Evolutionary conservation across 2,113 vertebrate genomes (phyloP).

Genomic region (Perca schrenkii): DNA sequence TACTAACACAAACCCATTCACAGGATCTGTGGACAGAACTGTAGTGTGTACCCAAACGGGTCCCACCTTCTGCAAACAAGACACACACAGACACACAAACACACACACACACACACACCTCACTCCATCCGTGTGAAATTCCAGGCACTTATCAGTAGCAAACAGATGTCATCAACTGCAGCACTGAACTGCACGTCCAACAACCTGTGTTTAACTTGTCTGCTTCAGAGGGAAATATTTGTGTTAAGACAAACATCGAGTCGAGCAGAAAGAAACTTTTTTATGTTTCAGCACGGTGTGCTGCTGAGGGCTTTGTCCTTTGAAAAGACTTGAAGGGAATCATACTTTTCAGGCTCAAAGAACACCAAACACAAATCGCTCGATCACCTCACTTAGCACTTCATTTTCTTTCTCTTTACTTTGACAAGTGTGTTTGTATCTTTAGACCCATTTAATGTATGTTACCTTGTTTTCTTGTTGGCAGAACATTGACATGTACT

Average conservation of each 20-base stretch:
- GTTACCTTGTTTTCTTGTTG: slow-evolving; percentile 24
- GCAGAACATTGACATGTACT: slow-evolving; percentile 29
- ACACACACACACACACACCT: slow-evolving; percentile 44
- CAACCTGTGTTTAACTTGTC: slow-evolving; percentile 17
- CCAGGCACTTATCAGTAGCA: slow-evolving; percentile 53
- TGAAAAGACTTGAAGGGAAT: slow-evolving; percentile 10
- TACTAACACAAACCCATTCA: slow-evolving; percentile 30
- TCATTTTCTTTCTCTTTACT: neutral
- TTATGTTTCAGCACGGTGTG: slow-evolving; percentile 1
- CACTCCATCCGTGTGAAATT: slow-evolving; percentile 55
- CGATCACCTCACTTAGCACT: neutral
- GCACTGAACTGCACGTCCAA: slow-evolving; percentile 18
- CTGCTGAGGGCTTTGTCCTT: neutral
- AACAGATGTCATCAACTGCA: slow-evolving; percentile 53
- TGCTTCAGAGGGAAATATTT: slow-evolving; percentile 25
- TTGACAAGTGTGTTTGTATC: neutral
- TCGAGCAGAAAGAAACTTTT: slow-evolving; percentile 3
- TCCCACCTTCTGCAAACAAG: slow-evolving; percentile 72
- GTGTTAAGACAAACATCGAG: slow-evolving; percentile 3
- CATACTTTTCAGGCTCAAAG: slow-evolving; percentile 12
- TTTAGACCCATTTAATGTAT: slow-evolving; percentile 1
- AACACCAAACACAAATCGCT: neutral
- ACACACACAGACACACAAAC: neutral
- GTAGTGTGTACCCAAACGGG: slow-evolving; percentile 18
- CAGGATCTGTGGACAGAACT: slow-evolving; percentile 12